These are phyloP conservation scores for Kryptopterus vitreolus DNA, from an alignment of 2,797 vertebrate genomes.

Conservation along the genomic window DNA sequence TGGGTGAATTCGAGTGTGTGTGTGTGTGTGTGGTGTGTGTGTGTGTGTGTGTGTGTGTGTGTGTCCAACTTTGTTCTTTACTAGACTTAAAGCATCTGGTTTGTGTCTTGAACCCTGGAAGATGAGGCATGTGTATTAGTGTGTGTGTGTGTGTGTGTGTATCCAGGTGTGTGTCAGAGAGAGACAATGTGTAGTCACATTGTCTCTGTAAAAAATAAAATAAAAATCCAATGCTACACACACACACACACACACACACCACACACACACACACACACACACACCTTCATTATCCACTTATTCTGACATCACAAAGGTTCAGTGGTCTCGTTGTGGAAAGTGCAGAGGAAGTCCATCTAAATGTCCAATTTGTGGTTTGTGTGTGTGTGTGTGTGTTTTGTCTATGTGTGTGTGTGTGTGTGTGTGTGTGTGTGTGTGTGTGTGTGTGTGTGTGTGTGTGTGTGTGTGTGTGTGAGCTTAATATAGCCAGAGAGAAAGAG, in stretches of 20 bases:
- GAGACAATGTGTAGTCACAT: conserved; percentile 8
- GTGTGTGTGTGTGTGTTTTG: conserved; percentile 21
- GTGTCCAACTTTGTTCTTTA: background rate
- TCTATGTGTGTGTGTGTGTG: conserved; percentile 28
- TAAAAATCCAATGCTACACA: background rate
- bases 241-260: background rate
- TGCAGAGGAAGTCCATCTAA: conserved; percentile 32
- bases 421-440: conserved; percentile 20
- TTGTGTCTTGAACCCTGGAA: background rate
- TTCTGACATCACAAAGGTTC: conserved; percentile 42
- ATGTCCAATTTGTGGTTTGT: conserved; percentile 30
- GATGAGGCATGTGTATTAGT: background rate
- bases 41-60: background rate
- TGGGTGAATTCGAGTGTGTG: background rate
- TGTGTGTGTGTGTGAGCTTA: conserved; percentile 22
- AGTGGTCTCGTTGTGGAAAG: conserved; percentile 32
- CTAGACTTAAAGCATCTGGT: background rate
- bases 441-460: conserved; percentile 32
- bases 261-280: conserved; percentile 1
- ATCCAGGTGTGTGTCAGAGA: background rate
- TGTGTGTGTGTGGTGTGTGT: background rate
- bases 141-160: background rate
- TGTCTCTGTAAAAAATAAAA: background rate
- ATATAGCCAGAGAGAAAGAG: conserved; percentile 30
- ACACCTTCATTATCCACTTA: conserved; percentile 32